Evolutionary conservation across 35 echinoderm and acorn worm species (phyloP).

Genomic region (Hemicentrotus pulcherrimus): DNA sequence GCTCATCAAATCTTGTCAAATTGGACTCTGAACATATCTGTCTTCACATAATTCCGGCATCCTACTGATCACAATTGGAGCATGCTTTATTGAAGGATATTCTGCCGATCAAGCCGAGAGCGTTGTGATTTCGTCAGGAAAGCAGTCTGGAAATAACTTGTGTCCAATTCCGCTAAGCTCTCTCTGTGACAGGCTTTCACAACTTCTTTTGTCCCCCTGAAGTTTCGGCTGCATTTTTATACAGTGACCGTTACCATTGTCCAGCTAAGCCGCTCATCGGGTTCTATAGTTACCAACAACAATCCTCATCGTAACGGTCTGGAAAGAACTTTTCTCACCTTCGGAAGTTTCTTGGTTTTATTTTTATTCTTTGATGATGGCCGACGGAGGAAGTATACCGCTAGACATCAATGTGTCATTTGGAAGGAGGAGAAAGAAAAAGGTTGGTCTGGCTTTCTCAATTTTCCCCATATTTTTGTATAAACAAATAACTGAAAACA

Average conservation of each 20-base stretch:
- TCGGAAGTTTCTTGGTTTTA: background rate
- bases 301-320: background rate
- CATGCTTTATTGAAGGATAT: constrained; percentile 19
- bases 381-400: background rate
- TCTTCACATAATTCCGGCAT: constrained; percentile 2
- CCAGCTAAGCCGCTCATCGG: background rate
- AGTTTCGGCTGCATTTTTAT: background rate
- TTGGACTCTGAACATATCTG: background rate
- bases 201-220: background rate
- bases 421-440: constrained; percentile 36
- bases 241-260: background rate
- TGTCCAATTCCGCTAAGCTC: background rate
- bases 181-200: background rate
- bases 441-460: background rate
- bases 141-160: background rate
- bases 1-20: background rate
- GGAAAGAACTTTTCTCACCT: background rate
- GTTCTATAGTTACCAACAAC: no score
- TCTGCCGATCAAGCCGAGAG: background rate
- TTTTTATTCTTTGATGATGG: background rate
- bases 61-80: background rate
- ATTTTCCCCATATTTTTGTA: no score
- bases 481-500: no score
- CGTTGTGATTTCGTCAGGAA: background rate
- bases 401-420: constrained; percentile 1